A percentile compares a stretch with the other conserved stretches of the same genome.
Conservation (phyloP, 2,113 vertebrate genomes). For the Furnarius figulus region DNA sequence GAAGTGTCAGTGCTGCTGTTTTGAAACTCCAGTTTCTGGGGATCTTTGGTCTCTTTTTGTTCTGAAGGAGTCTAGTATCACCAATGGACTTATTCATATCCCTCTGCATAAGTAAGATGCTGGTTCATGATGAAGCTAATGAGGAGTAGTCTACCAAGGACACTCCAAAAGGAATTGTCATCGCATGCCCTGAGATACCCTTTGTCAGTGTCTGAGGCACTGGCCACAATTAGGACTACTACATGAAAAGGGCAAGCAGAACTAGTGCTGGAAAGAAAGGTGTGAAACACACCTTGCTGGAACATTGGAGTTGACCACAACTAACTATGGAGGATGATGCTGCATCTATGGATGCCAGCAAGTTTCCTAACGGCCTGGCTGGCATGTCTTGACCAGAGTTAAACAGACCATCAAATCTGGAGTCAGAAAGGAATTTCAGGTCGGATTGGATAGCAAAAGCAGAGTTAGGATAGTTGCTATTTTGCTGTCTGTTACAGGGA, state of each 20-base stretch:
- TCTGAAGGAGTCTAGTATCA: neutral
- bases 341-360: neutral
- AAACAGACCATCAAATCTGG: neutral
- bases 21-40: neutral
- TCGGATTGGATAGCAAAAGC: neutral
- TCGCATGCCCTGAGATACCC: neutral
- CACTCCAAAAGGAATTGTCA: neutral
- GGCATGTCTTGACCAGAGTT: neutral
- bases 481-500: neutral
- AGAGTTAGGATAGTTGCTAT: neutral
- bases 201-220: neutral
- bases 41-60: neutral
- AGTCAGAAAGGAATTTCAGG: neutral
- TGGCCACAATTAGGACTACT: neutral
- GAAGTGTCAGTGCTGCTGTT: neutral
- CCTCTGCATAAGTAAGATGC: neutral
- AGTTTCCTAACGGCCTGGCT: neutral
- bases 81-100: neutral
- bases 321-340: neutral
- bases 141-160: neutral
- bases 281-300: neutral
- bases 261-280: neutral
- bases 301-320: neutral
- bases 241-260: neutral
- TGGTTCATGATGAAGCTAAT: neutral